Evolutionary conservation across 1,140 invertebrate species (phyloP).

Genomic region (Portunus trituberculatus): DNA sequence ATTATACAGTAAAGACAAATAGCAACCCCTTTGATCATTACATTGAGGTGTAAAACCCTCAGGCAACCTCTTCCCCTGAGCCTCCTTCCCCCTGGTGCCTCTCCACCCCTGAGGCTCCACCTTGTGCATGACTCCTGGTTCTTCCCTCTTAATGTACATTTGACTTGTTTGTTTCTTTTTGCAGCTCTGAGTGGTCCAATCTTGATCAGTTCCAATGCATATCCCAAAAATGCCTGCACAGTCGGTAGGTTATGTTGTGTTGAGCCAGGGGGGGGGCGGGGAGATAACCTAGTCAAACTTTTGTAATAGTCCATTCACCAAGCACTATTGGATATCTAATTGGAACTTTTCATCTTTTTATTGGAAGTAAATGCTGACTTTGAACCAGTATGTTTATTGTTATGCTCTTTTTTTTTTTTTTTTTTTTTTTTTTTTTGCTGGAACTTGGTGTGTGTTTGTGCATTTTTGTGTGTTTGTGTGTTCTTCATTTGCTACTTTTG

Average conservation of each 20-base stretch:
- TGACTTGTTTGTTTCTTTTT: constrained; percentile 69
- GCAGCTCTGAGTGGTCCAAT: constrained; percentile 74
- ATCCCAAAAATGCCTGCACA: constrained; percentile 73
- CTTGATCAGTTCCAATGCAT: constrained; percentile 75
- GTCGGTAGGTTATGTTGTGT: constrained; percentile 68
- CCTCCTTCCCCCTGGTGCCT: background rate
- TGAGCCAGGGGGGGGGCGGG: constrained; percentile 44
- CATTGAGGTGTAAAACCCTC: background rate
- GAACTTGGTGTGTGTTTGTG: background rate
- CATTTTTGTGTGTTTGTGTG: too few species aligned
- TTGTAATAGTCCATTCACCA: background rate
- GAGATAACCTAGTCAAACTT: constrained; percentile 60
- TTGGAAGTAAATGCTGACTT: background rate
- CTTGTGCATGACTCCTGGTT: constrained; percentile 42
- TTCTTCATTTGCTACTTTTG: background rate
- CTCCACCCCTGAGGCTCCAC: background rate
- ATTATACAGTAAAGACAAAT: background rate
- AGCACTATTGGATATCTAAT: constrained; percentile 3
- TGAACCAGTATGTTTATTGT: background rate
- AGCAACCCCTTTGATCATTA: background rate
- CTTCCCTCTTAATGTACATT: constrained; percentile 46
- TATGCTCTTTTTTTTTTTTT: background rate
- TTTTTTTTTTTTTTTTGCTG: background rate
- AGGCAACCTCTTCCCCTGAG: background rate
- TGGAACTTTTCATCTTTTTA: background rate